A percentile compares a stretch with the other conserved stretches of the same genome.
Conservation (phyloP, 2,888 invertebrate genomes). For the Ophion costatus region DNA sequence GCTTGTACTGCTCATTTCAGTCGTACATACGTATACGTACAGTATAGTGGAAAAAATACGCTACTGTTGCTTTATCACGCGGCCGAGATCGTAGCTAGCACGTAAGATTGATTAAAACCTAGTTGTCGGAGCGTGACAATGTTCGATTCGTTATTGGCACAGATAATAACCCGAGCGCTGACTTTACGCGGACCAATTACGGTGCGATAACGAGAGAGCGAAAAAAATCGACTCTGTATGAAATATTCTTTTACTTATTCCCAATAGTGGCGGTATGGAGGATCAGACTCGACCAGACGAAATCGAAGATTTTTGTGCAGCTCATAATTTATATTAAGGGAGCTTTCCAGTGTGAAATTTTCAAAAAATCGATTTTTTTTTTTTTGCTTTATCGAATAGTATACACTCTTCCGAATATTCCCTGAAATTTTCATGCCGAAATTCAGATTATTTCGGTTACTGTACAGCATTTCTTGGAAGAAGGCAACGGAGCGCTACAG, state of each 20-base stretch:
- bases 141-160: slow-evolving; percentile 54
- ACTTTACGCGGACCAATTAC: slow-evolving; percentile 52
- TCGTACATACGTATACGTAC: background rate
- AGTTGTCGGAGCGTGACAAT: slow-evolving; percentile 45
- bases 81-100: slow-evolving; percentile 30
- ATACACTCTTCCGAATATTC: too few species aligned
- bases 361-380: too few species aligned
- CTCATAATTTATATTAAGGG: background rate
- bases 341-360: too few species aligned
- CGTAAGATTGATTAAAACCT: slow-evolving; percentile 56
- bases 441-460: too few species aligned
- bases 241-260: slow-evolving; percentile 29
- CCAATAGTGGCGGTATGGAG: slow-evolving; percentile 9
- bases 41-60: background rate
- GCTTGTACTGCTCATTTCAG: background rate
- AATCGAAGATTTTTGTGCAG: background rate
- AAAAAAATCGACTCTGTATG: slow-evolving; percentile 18
- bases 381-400: too few species aligned
- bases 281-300: background rate
- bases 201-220: slow-evolving; percentile 24
- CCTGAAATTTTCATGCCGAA: too few species aligned
- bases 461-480: too few species aligned
- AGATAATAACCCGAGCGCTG: slow-evolving; percentile 43
- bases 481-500: too few species aligned
- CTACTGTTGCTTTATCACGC: slow-evolving; percentile 39